phyloP scores from a whole-genome alignment of 2,113 vertebrate species.

The Pterocles orientalis region DNA sequence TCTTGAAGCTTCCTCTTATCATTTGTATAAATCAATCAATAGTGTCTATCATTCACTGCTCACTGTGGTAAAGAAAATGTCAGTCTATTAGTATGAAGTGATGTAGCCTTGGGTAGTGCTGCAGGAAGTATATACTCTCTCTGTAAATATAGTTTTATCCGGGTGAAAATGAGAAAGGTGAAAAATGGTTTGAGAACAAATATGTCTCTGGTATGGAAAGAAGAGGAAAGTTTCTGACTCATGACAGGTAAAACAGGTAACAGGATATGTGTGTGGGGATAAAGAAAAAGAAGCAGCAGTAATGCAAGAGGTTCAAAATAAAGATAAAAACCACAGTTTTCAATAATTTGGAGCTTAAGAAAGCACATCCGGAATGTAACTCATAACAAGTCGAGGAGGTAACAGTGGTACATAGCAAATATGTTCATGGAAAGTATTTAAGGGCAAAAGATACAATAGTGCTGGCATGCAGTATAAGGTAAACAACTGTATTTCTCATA shows the following conservation, averaged over 20 bases:
- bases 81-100: background rate
- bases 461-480: background rate
- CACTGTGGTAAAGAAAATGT: background rate
- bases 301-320: background rate
- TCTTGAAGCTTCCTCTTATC: background rate
- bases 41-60: background rate
- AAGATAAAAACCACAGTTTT: background rate
- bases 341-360: background rate
- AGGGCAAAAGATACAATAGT: background rate
- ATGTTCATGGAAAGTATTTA: background rate
- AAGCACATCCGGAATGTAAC: rapidly evolving
- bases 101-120: background rate
- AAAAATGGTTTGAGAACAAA: background rate
- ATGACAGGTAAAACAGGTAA: background rate
- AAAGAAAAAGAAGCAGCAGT: background rate
- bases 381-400: background rate
- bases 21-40: background rate
- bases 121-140: background rate
- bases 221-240: background rate
- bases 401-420: background rate
- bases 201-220: background rate
- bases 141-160: background rate
- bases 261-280: background rate
- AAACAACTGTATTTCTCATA: background rate
- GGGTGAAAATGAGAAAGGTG: background rate